Conservation (phyloP, 1,140 invertebrate genomes). For the Trialeurodes vaporariorum region DNA sequence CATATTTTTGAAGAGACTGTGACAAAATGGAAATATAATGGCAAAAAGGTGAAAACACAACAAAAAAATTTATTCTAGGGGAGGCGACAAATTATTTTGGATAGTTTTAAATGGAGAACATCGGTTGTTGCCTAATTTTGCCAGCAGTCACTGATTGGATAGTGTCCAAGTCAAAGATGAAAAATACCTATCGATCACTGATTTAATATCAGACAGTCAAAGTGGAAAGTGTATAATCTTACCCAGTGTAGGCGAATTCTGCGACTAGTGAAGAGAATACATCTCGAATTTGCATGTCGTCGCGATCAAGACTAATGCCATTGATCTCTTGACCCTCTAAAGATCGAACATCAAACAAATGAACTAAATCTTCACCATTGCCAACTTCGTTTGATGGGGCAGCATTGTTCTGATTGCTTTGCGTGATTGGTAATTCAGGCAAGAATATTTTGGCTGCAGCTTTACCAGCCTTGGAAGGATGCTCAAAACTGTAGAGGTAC, state of each 20-base stretch:
- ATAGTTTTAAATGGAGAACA: no score
- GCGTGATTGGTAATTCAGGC: constrained; percentile 50
- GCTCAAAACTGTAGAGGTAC: constrained; percentile 61
- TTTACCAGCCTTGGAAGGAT: constrained; percentile 32
- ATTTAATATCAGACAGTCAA: constrained; percentile 1
- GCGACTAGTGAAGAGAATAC: constrained; percentile 49
- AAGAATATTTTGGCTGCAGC: constrained; percentile 8
- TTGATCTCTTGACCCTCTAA: constrained; percentile 22
- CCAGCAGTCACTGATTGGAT: background rate
- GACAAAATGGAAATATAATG: no score
- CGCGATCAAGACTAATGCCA: constrained; percentile 28
- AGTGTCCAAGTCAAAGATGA: background rate
- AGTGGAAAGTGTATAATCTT: constrained; percentile 14
- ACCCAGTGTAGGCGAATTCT: constrained; percentile 46
- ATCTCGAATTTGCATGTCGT: constrained; percentile 46
- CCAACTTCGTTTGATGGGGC: constrained; percentile 9
- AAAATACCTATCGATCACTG: constrained; percentile 5
- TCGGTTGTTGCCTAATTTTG: no score
- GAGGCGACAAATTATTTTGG: no score
- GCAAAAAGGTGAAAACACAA: no score
- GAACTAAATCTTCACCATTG: constrained; percentile 28
- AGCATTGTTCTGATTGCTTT: constrained; percentile 32
- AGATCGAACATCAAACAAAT: constrained; percentile 24
- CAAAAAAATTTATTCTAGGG: no score
- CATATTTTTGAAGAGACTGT: no score